Evolutionary conservation across 2,888 invertebrate species (phyloP).

Genomic region (Caenorhabditis doughertyi): DNA sequence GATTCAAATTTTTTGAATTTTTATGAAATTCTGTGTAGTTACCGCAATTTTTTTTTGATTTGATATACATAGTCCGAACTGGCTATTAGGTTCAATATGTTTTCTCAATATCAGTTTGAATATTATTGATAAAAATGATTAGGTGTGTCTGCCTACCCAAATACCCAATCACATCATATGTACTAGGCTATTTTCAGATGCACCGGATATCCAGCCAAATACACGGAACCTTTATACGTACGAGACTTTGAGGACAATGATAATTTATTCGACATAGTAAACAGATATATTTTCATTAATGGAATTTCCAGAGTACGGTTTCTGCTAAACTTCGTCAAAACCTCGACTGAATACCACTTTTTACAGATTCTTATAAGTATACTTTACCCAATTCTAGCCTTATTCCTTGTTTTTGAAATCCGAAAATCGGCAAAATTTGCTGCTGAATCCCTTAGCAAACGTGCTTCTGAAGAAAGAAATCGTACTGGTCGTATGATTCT

Average conservation of each 20-base stretch:
- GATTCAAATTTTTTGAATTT: neutral
- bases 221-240: neutral
- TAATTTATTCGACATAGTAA: neutral
- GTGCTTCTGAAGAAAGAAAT: neutral
- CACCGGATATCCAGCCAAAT: neutral
- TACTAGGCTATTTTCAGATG: slow-evolving; percentile 12
- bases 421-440: slow-evolving; percentile 19
- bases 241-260: neutral
- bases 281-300: neutral
- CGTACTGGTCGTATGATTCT: slow-evolving; percentile 7
- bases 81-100: too few relatives aligned
- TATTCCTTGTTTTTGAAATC: neutral
- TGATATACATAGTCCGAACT: too few relatives aligned
- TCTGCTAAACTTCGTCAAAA: neutral
- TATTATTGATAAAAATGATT: neutral
- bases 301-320: neutral
- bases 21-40: too few relatives aligned
- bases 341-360: neutral
- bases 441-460: neutral
- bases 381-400: neutral
- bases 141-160: too few relatives aligned
- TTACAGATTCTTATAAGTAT: neutral
- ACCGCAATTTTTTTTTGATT: too few relatives aligned
- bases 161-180: too few relatives aligned
- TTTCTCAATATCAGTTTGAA: too few relatives aligned